Percentiles rank a stretch among this genome's conserved stretches.
phyloP scores from a whole-genome alignment of 2,113 vertebrate species.

The Spizaetus ornatus region DNA sequence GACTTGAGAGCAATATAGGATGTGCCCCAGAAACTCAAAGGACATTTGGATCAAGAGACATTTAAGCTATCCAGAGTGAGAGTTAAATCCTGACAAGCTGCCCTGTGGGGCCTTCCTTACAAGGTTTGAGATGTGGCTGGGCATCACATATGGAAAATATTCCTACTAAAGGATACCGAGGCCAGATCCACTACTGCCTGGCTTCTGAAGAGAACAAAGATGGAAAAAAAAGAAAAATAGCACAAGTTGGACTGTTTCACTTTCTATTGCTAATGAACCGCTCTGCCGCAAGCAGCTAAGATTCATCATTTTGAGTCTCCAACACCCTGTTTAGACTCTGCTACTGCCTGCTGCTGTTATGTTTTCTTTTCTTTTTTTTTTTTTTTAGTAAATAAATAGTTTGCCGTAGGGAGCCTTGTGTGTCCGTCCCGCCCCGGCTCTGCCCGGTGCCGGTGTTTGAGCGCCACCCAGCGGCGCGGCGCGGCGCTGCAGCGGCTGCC shows the following conservation, averaged over 20 bases:
- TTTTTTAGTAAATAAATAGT: not conserved
- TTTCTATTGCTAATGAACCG: not conserved
- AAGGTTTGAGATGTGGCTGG: not conserved
- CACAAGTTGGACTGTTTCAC: not conserved
- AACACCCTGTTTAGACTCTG: not conserved
- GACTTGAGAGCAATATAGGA: not conserved
- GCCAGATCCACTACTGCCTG: not conserved
- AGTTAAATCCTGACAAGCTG: not conserved
- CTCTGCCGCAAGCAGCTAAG: not conserved
- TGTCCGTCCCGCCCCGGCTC: too few relatives aligned
- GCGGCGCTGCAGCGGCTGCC: not conserved
- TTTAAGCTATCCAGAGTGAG: not conserved
- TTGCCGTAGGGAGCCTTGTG: not conserved
- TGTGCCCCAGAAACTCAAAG: not conserved
- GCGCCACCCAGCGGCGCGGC: not conserved
- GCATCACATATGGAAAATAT: not conserved
- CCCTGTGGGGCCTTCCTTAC: not conserved
- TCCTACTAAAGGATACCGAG: accelerated
- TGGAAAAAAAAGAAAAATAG: not conserved
- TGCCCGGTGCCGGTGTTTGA: not conserved
- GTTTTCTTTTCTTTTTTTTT: not conserved
- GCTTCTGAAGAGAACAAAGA: not conserved
- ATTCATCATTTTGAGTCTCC: not conserved
- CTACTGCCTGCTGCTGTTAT: not conserved
- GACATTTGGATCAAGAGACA: not conserved